Conservation (phyloP, 2,797 vertebrate species). For the Sitta carolinensis region DNA sequence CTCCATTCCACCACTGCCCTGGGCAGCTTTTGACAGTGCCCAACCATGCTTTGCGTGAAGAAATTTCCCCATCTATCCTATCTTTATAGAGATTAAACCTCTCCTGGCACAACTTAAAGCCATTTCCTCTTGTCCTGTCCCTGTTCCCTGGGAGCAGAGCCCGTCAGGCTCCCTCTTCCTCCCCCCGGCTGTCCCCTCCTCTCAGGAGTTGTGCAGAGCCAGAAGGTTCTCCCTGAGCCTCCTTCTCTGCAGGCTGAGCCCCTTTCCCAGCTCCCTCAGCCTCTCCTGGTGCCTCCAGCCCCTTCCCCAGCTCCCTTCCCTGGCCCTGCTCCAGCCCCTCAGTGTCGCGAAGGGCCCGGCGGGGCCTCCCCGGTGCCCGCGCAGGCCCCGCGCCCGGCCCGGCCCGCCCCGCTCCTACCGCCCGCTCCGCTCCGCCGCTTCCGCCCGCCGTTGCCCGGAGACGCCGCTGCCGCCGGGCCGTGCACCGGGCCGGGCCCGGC, state of each 20-base stretch:
- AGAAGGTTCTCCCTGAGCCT: not conserved
- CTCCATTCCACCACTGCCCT: not conserved
- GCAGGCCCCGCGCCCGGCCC: not conserved
- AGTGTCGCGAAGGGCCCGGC: not conserved
- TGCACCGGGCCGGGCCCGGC: not conserved
- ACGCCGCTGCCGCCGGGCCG: not conserved
- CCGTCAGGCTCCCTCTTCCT: accelerated
- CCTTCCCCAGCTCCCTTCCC: not conserved
- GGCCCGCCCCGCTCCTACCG: not conserved
- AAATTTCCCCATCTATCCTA: not conserved
- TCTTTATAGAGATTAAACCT: not conserved
- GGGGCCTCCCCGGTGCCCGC: not conserved
- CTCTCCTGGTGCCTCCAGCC: not conserved
- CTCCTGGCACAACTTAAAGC: not conserved
- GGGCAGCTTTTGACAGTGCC: not conserved
- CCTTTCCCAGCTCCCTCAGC: not conserved
- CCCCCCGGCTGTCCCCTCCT: not conserved
- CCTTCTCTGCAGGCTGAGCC: not conserved
- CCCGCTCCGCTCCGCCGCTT: not conserved
- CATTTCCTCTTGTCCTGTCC: accelerated
- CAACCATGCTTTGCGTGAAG: not conserved
- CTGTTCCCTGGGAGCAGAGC: not conserved
- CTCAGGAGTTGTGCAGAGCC: not conserved
- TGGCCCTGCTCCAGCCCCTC: not conserved
- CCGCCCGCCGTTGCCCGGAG: not conserved